Evolutionary conservation across 2,888 invertebrate species (phyloP).

Genomic region (Galeruca laticollis): DNA sequence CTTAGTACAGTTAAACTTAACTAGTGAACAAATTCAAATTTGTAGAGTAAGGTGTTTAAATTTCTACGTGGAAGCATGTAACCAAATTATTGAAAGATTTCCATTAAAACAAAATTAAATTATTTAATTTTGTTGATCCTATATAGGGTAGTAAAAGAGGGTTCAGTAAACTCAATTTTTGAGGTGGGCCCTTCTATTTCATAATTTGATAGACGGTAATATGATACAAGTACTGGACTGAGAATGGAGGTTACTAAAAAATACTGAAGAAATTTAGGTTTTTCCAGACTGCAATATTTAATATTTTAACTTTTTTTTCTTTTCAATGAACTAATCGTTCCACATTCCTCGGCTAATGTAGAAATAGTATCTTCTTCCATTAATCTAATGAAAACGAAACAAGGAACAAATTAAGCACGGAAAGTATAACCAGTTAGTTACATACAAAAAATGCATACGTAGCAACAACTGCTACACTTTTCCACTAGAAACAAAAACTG

Average conservation of each 20-base stretch:
- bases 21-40: constrained; percentile 8
- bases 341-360: constrained; percentile 25
- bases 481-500: not conserved
- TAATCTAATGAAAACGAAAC: not conserved
- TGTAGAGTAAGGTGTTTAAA: constrained; percentile 16
- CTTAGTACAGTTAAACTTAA: too few species aligned
- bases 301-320: constrained; percentile 2
- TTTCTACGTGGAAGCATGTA: constrained; percentile 18
- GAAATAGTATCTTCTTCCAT: not conserved
- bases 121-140: constrained; percentile 18
- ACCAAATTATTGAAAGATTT: constrained; percentile 21
- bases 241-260: too few species aligned
- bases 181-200: too few species aligned
- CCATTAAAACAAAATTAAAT: constrained; percentile 20
- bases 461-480: not conserved
- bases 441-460: not conserved
- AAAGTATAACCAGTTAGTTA: too few species aligned
- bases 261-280: constrained; percentile 8
- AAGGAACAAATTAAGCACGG: not conserved
- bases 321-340: constrained; percentile 5
- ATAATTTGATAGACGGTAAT: not conserved
- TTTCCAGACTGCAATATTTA: constrained; percentile 2
- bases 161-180: constrained; percentile 5
- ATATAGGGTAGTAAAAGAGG: constrained; percentile 12
- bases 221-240: constrained; percentile 9